Evolutionary conservation across 2,797 vertebrate species (phyloP).

Genomic region (Tokudaia tokunoshimensis): DNA sequence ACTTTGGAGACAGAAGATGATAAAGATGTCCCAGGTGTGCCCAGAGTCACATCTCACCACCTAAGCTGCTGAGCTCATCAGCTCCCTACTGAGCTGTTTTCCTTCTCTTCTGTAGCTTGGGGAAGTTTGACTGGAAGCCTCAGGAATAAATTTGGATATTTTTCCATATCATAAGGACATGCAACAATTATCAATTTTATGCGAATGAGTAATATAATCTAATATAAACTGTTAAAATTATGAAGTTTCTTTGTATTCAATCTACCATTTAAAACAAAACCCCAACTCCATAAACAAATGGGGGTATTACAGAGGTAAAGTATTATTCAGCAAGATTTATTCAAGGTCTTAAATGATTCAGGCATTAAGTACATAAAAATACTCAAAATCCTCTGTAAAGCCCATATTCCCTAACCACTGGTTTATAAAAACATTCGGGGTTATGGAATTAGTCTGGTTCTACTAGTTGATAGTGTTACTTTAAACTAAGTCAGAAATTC

Average conservation of each 20-base stretch:
- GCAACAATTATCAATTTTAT: constrained; percentile 45
- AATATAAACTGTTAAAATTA: constrained; percentile 56
- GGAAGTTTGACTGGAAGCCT: not conserved
- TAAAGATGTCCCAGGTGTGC: not conserved
- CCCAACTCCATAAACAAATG: constrained; percentile 59
- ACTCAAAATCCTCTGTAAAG: constrained; percentile 71
- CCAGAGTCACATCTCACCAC: not conserved
- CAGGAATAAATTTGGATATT: constrained; percentile 21
- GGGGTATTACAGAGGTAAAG: constrained; percentile 46
- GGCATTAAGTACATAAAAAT: constrained; percentile 55
- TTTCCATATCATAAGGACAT: not conserved
- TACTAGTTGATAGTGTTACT: constrained; percentile 78
- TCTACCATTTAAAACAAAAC: constrained; percentile 55
- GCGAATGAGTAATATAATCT: constrained; percentile 12
- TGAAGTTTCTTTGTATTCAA: constrained; percentile 33
- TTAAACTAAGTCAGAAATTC: constrained; percentile 68
- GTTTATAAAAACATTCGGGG: constrained; percentile 74
- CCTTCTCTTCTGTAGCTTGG: not conserved
- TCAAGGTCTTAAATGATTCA: constrained; percentile 74
- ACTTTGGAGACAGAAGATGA: not conserved
- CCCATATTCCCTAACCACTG: constrained; percentile 68
- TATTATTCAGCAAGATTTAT: constrained; percentile 72
- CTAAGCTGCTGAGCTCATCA: not conserved
- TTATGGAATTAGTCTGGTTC: constrained; percentile 75
- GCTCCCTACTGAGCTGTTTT: not conserved